These are phyloP conservation scores for Holothuria glaberrima DNA, from an alignment of 35 echinoderm and acorn worm species.

Conservation along the genomic window DNA sequence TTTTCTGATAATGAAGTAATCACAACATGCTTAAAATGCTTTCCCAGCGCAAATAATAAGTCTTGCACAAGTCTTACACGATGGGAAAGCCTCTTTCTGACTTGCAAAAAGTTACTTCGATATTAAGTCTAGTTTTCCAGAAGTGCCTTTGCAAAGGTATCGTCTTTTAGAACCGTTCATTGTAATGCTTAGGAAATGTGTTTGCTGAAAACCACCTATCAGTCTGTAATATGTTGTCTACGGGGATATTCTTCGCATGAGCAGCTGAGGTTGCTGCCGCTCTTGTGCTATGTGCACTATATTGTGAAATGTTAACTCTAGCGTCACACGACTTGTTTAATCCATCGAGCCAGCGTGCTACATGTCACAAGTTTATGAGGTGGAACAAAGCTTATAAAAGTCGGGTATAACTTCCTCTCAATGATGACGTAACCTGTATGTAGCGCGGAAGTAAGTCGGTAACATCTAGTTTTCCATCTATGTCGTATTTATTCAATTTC, in stretches of 20 bases:
- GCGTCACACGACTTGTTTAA: background rate
- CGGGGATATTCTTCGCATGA: background rate
- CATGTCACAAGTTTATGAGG: too few relatives aligned
- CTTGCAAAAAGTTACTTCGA: background rate
- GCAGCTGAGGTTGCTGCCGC: background rate
- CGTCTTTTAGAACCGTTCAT: background rate
- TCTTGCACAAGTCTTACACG: too few relatives aligned
- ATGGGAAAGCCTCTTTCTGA: too few relatives aligned
- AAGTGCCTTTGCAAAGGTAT: too few relatives aligned
- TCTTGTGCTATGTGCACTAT: too few relatives aligned
- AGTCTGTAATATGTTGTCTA: slow-evolving; percentile 13
- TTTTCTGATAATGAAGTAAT: background rate
- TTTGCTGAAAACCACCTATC: background rate
- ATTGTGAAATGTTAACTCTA: background rate
- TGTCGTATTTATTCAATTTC: background rate
- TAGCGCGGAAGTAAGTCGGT: background rate
- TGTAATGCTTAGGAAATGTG: too few relatives aligned
- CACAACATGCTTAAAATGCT: background rate
- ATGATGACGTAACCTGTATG: too few relatives aligned
- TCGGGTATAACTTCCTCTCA: too few relatives aligned
- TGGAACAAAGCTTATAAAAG: background rate
- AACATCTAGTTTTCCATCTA: background rate
- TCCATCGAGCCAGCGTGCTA: background rate
- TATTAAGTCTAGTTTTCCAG: background rate
- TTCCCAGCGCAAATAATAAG: background rate